Evolutionary conservation across 2,113 vertebrate genomes (phyloP).

Genomic region (Clarias batrachus): DNA sequence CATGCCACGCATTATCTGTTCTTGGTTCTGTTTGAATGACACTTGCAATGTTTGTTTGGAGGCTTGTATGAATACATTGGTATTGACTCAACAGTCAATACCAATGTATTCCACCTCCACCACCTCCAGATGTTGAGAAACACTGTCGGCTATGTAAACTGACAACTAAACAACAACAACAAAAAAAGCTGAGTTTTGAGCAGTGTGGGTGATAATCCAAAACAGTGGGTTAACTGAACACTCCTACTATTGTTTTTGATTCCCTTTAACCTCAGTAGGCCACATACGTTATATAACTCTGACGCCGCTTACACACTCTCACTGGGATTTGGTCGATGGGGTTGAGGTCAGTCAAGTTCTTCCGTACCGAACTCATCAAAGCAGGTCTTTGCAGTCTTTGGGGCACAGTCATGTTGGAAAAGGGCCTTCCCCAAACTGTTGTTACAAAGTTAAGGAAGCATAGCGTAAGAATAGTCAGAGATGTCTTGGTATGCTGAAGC

Average conservation of each 20-base stretch:
- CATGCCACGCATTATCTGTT: not conserved
- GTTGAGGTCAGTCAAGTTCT: too few species aligned
- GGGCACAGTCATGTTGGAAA: too few species aligned
- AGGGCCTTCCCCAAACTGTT: too few species aligned
- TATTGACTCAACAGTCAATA: not conserved
- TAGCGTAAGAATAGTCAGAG: too few species aligned
- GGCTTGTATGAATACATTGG: not conserved
- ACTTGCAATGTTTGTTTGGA: not conserved
- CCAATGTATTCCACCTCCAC: too few species aligned
- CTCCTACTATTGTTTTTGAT: not conserved
- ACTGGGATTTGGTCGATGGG: too few species aligned
- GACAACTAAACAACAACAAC: not conserved
- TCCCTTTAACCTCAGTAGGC: not conserved
- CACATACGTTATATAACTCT: not conserved
- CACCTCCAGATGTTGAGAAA: not conserved
- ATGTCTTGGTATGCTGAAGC: too few species aligned
- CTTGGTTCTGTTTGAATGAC: not conserved
- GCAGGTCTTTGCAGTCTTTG: too few species aligned
- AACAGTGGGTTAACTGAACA: not conserved
- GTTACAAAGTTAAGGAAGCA: too few species aligned
- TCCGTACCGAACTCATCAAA: too few species aligned
- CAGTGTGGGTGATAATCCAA: not conserved
- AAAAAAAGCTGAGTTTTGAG: not conserved
- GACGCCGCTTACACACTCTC: not conserved
- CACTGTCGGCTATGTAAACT: not conserved